phyloP scores from a whole-genome alignment of 1,140 invertebrate species.

The Triops longicaudatus region DNA sequence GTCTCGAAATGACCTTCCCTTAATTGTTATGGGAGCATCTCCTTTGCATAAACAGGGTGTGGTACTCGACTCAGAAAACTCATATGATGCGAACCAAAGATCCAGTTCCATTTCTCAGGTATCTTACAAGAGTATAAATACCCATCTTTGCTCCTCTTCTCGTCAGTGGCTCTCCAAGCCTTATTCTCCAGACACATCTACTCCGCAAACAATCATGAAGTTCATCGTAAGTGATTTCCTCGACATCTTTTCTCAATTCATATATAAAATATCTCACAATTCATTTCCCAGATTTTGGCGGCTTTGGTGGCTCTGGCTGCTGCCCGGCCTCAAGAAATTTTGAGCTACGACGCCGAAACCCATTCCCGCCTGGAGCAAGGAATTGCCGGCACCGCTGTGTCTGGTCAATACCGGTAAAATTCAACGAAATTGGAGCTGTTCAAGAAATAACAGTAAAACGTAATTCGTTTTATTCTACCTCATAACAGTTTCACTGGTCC shows the following conservation, averaged over 20 bases:
- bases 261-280: background rate
- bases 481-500: background rate
- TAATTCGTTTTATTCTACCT: background rate
- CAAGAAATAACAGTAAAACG: too few species aligned
- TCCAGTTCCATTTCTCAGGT: slow-evolving; percentile 5
- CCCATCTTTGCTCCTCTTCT: background rate
- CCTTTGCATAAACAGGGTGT: slow-evolving; percentile 1
- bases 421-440: too few species aligned
- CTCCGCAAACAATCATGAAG: background rate
- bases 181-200: background rate
- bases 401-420: slow-evolving; percentile 21
- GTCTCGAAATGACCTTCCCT: background rate
- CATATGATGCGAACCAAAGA: background rate
- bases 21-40: background rate
- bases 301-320: slow-evolving; percentile 13
- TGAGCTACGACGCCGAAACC: slow-evolving; percentile 19
- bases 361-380: slow-evolving; percentile 8
- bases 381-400: slow-evolving; percentile 19
- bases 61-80: background rate
- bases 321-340: slow-evolving; percentile 6
- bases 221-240: background rate
- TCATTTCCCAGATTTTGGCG: background rate
- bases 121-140: background rate
- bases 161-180: slow-evolving; percentile 4
- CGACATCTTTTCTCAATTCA: background rate